Evolutionary conservation across 2,113 vertebrate species (phyloP), one percentile per base, ranked within the genome.

Genomic region (Lepidothrix coronata): DNA sequence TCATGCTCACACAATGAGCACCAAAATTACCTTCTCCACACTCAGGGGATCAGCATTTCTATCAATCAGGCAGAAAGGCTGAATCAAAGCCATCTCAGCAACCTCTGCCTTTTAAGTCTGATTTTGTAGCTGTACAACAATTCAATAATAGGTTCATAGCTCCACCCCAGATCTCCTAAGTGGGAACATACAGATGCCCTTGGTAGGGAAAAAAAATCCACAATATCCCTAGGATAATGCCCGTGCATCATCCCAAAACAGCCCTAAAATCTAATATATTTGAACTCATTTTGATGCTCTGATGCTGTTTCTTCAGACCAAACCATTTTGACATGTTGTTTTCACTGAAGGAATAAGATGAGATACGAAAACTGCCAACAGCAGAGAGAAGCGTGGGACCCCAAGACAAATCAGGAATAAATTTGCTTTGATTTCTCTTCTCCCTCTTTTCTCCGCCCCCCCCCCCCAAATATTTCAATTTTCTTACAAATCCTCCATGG

Each of bases 371-470:
- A 8, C 14, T 67, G 31, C 7, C 25, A 80, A 67, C 15, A 63
- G 11, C 43, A 75, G 52, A 75, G 46, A 41, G 10, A 93, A 79
- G 17, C 9, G 31, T 15, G 6, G 23, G 12, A 51, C 28, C 15
- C 14, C 15, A 54, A 52, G 31, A 39, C 14, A 79, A 51, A 62
- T 14, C 12, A 52, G 17, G 4, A 79, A 79, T 30, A n/a, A 51
- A 31, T 62, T 49, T 41, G 22, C 25, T 58, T 24, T 46, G 8
- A 30, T 70, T 58, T 70, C 7, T 77, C 22, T 61, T 37, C 22
- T 61, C 46, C 54, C 9, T 14, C 4, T 6, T 16, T 5, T 14
- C 31, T 33, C 27, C 0, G n/a, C n/a, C 1, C 12, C 27, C 3
- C 5, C 8, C 8, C 21, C 21, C 46, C 46, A 9, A 25, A 17